These are phyloP conservation scores for Corvus cornix DNA, from an alignment of 2,113 vertebrate genomes.

Conservation along the genomic window DNA sequence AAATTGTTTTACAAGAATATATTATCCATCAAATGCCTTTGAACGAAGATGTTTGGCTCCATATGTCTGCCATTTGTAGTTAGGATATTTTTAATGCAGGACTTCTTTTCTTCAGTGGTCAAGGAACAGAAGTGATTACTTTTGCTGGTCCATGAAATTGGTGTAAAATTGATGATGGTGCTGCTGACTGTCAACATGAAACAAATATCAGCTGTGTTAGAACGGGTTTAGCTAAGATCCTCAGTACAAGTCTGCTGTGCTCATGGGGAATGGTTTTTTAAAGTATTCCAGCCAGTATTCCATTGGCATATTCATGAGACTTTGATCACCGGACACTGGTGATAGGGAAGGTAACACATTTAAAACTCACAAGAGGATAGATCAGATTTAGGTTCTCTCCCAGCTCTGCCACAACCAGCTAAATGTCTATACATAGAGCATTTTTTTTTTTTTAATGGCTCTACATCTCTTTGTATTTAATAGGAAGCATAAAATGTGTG, in stretches of 20 bases:
- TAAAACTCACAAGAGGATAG: neutral
- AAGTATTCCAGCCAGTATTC: neutral
- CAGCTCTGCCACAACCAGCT: neutral
- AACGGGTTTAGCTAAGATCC: neutral
- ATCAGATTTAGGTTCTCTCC: neutral
- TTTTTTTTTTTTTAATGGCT: neutral
- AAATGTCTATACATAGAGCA: neutral
- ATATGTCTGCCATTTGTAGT: neutral
- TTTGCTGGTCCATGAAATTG: neutral
- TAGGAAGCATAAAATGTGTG: neutral
- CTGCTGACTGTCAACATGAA: neutral
- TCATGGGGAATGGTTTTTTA: neutral
- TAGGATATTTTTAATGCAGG: neutral
- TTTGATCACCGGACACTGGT: accelerated
- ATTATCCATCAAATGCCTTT: neutral
- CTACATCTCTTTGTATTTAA: neutral
- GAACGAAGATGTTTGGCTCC: neutral
- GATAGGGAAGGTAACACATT: neutral
- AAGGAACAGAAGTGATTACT: neutral
- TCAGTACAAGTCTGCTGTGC: neutral
- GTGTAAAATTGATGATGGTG: neutral
- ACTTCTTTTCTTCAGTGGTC: neutral
- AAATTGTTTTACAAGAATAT: neutral
- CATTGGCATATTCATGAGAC: neutral
- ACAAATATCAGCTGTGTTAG: neutral